Evolutionary conservation across 2,888 invertebrate genomes (phyloP).

Genomic region (Mythimna impura): DNA sequence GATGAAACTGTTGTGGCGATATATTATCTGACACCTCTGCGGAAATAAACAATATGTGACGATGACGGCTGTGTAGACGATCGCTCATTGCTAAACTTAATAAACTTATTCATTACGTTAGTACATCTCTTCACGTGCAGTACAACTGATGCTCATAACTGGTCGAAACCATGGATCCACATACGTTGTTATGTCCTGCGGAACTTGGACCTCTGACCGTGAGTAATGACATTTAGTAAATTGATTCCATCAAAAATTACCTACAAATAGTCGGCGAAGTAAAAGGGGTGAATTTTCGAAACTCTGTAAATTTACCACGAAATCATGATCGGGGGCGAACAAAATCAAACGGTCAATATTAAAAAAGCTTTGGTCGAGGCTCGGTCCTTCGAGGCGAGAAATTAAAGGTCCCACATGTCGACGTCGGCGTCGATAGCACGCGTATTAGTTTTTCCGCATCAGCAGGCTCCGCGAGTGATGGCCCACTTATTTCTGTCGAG

Average conservation of each 20-base stretch:
- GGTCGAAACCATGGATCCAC: not conserved
- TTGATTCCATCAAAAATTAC: constrained; percentile 56
- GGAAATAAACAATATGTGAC: constrained; percentile 1
- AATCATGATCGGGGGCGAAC: constrained; percentile 59
- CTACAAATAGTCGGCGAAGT: constrained; percentile 34
- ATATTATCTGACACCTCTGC: not conserved
- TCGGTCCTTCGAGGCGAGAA: constrained; percentile 78
- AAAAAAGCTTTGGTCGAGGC: constrained; percentile 68
- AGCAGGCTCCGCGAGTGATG: constrained; percentile 52
- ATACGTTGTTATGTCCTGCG: not conserved
- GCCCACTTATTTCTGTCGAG: constrained; percentile 57
- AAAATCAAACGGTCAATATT: constrained; percentile 76
- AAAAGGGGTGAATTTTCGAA: constrained; percentile 62
- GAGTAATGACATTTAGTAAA: constrained; percentile 39
- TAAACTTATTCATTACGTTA: constrained; percentile 12
- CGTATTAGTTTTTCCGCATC: constrained; percentile 75
- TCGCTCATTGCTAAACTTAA: constrained; percentile 16
- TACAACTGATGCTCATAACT: not conserved
- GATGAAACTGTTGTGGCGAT: constrained; percentile 17
- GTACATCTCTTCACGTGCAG: not conserved
- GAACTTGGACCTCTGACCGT: not conserved
- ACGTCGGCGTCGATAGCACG: constrained; percentile 68
- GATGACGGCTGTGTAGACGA: constrained; percentile 5
- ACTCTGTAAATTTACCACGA: constrained; percentile 67
- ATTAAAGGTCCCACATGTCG: constrained; percentile 77